These are phyloP conservation scores for Gymnodraco acuticeps DNA, from an alignment of 2,797 vertebrate genomes.

Conservation along the genomic window DNA sequence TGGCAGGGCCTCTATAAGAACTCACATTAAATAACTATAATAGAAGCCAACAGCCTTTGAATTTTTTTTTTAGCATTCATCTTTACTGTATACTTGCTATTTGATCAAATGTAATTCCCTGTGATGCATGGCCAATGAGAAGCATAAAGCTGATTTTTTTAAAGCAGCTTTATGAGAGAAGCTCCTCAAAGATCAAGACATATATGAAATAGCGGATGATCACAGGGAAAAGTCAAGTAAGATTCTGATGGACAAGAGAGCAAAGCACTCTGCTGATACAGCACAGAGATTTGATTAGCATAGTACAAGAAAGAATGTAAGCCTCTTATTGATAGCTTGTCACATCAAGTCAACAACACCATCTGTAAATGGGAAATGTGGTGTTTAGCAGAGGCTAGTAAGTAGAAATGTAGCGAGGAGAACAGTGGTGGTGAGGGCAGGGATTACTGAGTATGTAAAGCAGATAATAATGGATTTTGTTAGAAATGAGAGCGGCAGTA, in stretches of 20 bases:
- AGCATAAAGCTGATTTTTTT: neutral
- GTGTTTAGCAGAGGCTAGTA: constrained; percentile 37
- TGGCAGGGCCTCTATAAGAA: neutral
- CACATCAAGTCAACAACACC: constrained; percentile 50
- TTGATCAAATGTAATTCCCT: neutral
- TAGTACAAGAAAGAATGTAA: constrained; percentile 39
- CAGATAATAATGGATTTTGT: constrained; percentile 61
- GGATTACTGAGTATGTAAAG: constrained; percentile 51
- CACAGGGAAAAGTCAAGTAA: neutral
- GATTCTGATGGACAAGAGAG: neutral
- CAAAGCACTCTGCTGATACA: constrained; percentile 10
- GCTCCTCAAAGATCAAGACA: neutral
- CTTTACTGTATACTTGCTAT: neutral
- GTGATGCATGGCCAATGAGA: neutral
- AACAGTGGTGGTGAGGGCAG: constrained; percentile 17
- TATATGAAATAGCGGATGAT: neutral
- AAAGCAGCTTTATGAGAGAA: neutral
- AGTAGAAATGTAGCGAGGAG: constrained; percentile 31
- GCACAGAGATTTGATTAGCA: constrained; percentile 50
- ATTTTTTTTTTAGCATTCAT: neutral
- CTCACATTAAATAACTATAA: neutral
- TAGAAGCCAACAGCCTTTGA: neutral
- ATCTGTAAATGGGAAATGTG: constrained; percentile 55
- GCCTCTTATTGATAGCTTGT: constrained; percentile 56
- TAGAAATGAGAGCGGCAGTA: constrained; percentile 32